These are phyloP conservation scores for Ricordea florida DNA, from an alignment of 92 coral and sea anemone species.

Conservation along the genomic window DNA sequence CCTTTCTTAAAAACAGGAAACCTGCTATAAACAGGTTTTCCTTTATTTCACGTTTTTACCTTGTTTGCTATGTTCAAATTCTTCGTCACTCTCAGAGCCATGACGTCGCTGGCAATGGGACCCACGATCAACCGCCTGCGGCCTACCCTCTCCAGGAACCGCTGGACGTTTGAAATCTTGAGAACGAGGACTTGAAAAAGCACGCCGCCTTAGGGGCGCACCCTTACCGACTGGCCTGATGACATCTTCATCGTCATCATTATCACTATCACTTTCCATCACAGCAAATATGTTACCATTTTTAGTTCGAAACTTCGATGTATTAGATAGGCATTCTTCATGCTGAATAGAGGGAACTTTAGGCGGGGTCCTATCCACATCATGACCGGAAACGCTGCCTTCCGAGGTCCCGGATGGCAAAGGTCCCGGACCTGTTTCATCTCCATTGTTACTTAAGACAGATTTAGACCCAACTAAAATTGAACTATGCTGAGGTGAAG, in stretches of 20 bases:
- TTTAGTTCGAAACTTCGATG: conserved; percentile 51
- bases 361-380: background rate
- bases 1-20: too few relatives aligned
- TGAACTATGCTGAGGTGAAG: background rate
- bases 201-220: conserved; percentile 13
- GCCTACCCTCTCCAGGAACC: background rate
- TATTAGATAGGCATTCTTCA: background rate
- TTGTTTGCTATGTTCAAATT: conserved; percentile 53
- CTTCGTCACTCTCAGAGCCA: conserved; percentile 80
- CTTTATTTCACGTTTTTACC: too few relatives aligned
- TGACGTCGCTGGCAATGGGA: background rate
- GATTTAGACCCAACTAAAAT: background rate
- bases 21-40: too few relatives aligned
- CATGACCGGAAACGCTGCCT: background rate
- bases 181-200: conserved; percentile 55
- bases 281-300: conserved; percentile 77
- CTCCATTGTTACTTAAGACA: too few relatives aligned
- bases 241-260: conserved; percentile 48
- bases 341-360: background rate
- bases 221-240: conserved; percentile 34
- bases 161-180: conserved; percentile 19
- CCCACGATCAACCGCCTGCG: background rate
- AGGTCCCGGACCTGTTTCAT: too few relatives aligned
- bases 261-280: conserved; percentile 77
- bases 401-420: background rate